Evolutionary conservation across 2,113 vertebrate species (phyloP), one percentile per base, ranked within the genome.

Genomic region (Tachuris rubrigastra): DNA sequence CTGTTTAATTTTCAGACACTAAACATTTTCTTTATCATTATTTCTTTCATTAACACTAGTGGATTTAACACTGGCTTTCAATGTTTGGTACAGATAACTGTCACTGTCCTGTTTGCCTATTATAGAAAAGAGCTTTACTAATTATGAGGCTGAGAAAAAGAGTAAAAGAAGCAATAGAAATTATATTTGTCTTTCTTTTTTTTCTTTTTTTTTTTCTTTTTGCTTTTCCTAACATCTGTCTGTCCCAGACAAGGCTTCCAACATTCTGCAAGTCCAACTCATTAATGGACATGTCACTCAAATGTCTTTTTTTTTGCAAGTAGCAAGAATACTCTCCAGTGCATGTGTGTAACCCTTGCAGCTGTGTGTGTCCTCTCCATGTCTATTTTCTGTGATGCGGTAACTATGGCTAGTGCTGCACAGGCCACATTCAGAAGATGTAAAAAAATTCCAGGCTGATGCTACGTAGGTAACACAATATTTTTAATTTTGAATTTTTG

Each of bases 201-300:
- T 3, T 22, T 31, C 47, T 9, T 39, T 39, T 42, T 11, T 5
- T 25, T 44, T 31, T 25, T 2, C 5, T 19, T 37, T 68, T 22
- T 25, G 2, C 7, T 63, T 60, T 74, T 74, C 10, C 10, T 69
- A 44, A 44, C 2, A 58, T 63, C 39, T 59, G 1, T 53, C 18
- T 76, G 27, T 72, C 24, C 8, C 44, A 90, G n/a, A 71, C 15
- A 63, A 81, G 27, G 14, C 11, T 10, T 86, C 25, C 37, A 71
- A 12, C 7, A 17, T 68, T 50, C 27, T 77, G 10, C 41, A 80
- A 62, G 17, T 66, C 20, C 27, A 49, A 5, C 2, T 62, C 4
- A 1, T 41, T 71, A 71, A 27, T 10, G 41, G 30, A n/a, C 0
- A 0, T 25, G 19, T 63, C 50, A 82, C 15, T 63, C 35, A 82